A percentile compares a stretch with the other conserved stretches of the same genome.
phyloP scores from a whole-genome alignment of 2,113 vertebrate species.

The Ptilonorhynchus violaceus region DNA sequence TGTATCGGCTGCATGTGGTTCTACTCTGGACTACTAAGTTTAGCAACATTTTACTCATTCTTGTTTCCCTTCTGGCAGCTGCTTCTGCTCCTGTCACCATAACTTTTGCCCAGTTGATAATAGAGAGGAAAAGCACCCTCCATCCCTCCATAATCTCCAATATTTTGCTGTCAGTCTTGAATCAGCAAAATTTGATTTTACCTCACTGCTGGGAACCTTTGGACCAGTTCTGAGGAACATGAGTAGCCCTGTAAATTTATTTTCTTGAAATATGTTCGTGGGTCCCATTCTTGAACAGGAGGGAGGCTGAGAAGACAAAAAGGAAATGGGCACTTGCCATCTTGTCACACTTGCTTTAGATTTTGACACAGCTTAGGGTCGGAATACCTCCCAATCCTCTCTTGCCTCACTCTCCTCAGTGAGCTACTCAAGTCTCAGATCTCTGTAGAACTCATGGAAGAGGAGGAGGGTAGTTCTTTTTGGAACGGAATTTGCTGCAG shows the following conservation, averaged over 20 bases:
- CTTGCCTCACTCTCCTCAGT: not conserved
- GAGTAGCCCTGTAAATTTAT: not conserved
- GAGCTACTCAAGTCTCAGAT: not conserved
- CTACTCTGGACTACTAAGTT: not conserved
- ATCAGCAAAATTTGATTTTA: not conserved
- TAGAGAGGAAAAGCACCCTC: not conserved
- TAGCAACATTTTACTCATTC: not conserved
- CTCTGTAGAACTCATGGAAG: not conserved
- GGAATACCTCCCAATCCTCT: not conserved
- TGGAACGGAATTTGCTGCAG: not conserved
- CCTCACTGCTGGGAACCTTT: not conserved
- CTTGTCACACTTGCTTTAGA: not conserved
- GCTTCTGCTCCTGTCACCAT: not conserved
- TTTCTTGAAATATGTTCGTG: not conserved
- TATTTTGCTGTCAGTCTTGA: not conserved
- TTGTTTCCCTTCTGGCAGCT: not conserved
- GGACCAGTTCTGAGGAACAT: not conserved
- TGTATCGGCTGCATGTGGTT: not conserved
- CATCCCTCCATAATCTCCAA: rapidly evolving
- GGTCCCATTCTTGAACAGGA: not conserved
- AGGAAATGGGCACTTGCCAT: not conserved
- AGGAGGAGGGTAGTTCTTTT: not conserved
- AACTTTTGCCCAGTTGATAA: not conserved
- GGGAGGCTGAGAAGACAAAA: not conserved
- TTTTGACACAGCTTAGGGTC: not conserved